These are phyloP conservation scores for Hylaea fasciaria DNA, from an alignment of 2,888 invertebrate genomes.

Conservation along the genomic window DNA sequence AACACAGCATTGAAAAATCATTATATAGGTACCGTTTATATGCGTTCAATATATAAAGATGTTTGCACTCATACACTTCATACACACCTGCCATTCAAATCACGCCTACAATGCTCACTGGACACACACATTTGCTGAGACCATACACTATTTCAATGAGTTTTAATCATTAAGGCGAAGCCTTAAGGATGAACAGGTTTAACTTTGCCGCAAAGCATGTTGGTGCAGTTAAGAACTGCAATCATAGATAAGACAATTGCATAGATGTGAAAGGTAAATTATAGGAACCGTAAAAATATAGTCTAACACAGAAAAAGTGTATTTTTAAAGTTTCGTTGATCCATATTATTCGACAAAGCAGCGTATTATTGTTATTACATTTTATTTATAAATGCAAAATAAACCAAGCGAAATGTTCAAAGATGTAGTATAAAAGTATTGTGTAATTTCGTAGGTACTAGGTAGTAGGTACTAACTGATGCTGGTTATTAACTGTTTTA, in stretches of 20 bases:
- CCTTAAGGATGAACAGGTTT: conserved; percentile 34
- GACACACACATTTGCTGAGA: conserved; percentile 17
- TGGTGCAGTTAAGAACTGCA: conserved; percentile 45
- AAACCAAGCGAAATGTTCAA: too few species aligned
- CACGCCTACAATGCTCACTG: conserved; percentile 65
- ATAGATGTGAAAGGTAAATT: conserved; percentile 10
- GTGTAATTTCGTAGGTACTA: too few species aligned
- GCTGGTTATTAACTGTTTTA: too few species aligned
- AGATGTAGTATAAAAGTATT: too few species aligned
- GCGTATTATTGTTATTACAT: too few species aligned
- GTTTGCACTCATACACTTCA: conserved; percentile 54
- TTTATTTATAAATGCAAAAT: too few species aligned
- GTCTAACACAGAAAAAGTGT: neutral
- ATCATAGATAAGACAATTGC: conserved; percentile 46
- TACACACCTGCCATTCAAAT: conserved; percentile 77
- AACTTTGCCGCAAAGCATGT: conserved; percentile 39
- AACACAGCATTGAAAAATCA: neutral
- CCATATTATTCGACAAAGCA: too few species aligned
- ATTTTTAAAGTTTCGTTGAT: too few species aligned
- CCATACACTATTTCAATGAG: conserved; percentile 14
- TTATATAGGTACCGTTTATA: conserved; percentile 35
- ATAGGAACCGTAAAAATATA: neutral
- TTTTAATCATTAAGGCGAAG: conserved; percentile 20
- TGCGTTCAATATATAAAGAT: conserved; percentile 57
- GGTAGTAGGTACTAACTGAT: too few species aligned